These are phyloP conservation scores for Poeciliopsis presidionis DNA, from an alignment of 2,797 vertebrate genomes.

Conservation along the genomic window DNA sequence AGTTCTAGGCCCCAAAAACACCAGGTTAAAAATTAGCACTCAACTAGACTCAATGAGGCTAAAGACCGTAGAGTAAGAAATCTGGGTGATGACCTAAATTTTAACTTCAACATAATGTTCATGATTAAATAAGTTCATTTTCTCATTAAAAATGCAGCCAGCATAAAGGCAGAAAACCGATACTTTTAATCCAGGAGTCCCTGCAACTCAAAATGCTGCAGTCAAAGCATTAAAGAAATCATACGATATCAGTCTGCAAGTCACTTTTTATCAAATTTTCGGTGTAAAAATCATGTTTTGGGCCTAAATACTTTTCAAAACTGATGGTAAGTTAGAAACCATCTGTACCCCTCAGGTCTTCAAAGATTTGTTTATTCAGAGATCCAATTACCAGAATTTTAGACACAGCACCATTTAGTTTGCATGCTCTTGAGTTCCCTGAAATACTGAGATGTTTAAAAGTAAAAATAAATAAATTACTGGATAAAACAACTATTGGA, in stretches of 20 bases:
- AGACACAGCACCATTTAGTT: background rate
- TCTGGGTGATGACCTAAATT: background rate
- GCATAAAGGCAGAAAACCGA: background rate
- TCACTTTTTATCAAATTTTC: background rate
- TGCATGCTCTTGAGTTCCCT: background rate
- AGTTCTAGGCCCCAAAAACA: background rate
- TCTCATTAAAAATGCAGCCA: background rate
- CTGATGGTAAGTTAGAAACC: background rate
- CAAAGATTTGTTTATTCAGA: background rate
- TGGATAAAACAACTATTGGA: background rate
- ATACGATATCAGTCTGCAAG: background rate
- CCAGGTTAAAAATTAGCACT: background rate
- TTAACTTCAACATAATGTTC: background rate
- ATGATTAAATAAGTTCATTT: background rate
- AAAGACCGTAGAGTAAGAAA: background rate
- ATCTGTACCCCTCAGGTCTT: background rate
- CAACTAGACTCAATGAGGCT: background rate
- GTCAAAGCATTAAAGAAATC: background rate
- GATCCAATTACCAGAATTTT: background rate
- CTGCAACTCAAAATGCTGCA: background rate
- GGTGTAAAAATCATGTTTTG: background rate
- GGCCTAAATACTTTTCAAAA: background rate
- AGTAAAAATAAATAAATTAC: background rate
- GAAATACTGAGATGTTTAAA: background rate
- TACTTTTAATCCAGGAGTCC: background rate